These are phyloP conservation scores for Ciconia boyciana DNA, from an alignment of 2,113 vertebrate genomes.

Conservation along the genomic window DNA sequence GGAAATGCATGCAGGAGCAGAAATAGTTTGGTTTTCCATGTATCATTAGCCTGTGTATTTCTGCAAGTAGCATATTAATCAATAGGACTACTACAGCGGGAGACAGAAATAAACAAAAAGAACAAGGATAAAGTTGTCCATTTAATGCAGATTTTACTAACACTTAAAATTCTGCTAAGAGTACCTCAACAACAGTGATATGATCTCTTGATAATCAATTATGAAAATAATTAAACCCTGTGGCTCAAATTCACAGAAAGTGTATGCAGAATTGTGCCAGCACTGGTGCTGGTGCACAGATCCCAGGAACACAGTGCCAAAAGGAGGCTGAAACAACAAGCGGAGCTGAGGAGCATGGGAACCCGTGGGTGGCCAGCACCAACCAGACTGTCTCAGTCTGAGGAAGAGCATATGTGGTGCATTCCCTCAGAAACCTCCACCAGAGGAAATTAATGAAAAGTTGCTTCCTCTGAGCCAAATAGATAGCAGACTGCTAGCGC, in stretches of 20 bases:
- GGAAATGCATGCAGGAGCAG: not conserved
- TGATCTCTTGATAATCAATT: not conserved
- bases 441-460: not conserved
- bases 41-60: not conserved
- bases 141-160: not conserved
- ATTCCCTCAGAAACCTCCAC: not conserved
- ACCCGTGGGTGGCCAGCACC: not conserved
- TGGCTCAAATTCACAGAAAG: not conserved
- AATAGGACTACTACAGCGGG: not conserved
- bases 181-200: not conserved
- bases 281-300: not conserved
- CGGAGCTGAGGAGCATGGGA: not conserved
- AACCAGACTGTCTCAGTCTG: not conserved
- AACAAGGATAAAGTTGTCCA: not conserved
- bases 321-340: not conserved
- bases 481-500: not conserved
- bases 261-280: not conserved
- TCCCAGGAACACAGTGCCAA: accelerated
- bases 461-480: not conserved
- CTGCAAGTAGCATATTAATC: not conserved
- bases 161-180: not conserved
- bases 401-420: not conserved
- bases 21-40: not conserved
- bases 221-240: not conserved
- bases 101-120: not conserved